Base-by-base conservation (phyloP, 2,113 vertebrate genomes). In the Peucedramus taeniatus region DNA sequence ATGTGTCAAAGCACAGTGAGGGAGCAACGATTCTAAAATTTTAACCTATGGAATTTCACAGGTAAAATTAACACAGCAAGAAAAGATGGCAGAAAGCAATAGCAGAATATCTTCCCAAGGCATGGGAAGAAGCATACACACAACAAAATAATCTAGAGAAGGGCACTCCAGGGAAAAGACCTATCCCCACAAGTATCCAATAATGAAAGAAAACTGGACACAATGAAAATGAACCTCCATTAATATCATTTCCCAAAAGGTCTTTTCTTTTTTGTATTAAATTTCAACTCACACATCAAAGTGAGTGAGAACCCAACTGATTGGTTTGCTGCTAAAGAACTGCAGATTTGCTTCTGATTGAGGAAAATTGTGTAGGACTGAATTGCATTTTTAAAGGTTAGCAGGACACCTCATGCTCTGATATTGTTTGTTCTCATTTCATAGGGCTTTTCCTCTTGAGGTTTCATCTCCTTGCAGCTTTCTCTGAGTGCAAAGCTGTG, bases 341-440 rank as follows among this genome's bases (percentile, higher is more conserved):
- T 74, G 35, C 72, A 85, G 78, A 84, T 63, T 66, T 54, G 70
- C 57, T 81, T 23, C 63, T 69, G 75, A 91, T 79, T 53, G 42
- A 88, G 77, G 63, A 92, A 90, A 88, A 88, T 42, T 76, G 66
- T 44, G 37, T 31, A 42, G 37, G 66, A 76, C 78, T 72, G 44
- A 33, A 61, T 3, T 30, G 44, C 22, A 20, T 49, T 95, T 93
- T 61, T 65, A 86, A 77, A 92, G 71, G 66, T 88, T 80, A 88
- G 76, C 53, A 54, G 89, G 76, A 70, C 71, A 80, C 59, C 63
- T 93, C 22, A 40, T 53, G 70, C 54, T 85, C 82, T 47, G 75
- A 42, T 80, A 94, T 15, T 64, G 82, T 88, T 86, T 76, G 53
- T 44, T 88, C 91, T 86, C 39, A 77, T 92, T 94, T 90, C 66